Percentiles rank a stretch among this genome's conserved stretches.
phyloP scores from a whole-genome alignment of 2,113 vertebrate genomes.

The Galeopterus variegatus region DNA sequence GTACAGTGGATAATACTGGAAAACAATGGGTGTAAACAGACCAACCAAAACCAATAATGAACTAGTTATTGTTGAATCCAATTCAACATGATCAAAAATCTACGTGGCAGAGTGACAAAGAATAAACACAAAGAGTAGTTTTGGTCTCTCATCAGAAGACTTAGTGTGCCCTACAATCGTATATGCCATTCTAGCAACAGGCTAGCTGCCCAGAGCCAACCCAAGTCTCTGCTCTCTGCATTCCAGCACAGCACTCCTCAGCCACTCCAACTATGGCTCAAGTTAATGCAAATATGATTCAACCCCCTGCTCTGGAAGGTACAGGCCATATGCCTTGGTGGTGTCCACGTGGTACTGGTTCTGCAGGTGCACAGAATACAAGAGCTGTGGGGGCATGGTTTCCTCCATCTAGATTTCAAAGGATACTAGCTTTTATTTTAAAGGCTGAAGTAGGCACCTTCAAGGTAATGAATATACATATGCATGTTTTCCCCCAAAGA shows the following conservation, averaged over 20 bases:
- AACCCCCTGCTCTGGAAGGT: too few species aligned
- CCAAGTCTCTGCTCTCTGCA: too few species aligned
- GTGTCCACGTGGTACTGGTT: too few species aligned
- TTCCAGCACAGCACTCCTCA: too few species aligned
- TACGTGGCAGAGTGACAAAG: not conserved
- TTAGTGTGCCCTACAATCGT: not conserved
- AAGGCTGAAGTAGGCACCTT: not conserved
- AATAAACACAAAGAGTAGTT: slow-evolving; percentile 23
- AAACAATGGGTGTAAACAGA: slow-evolving; percentile 24
- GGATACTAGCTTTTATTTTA: not conserved
- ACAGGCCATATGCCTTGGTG: too few species aligned
- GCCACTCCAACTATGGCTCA: too few species aligned
- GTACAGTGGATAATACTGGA: not conserved
- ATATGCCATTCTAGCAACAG: not conserved
- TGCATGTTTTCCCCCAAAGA: not conserved
- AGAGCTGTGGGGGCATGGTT: too few species aligned
- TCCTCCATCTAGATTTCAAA: too few species aligned
- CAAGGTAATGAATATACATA: not conserved
- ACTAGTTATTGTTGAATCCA: slow-evolving; percentile 41
- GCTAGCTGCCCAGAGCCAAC: too few species aligned
- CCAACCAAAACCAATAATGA: slow-evolving; percentile 25
- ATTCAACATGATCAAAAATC: slow-evolving; percentile 57
- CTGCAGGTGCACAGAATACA: too few species aligned
- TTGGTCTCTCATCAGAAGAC: slow-evolving; percentile 25
- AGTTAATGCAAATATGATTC: too few species aligned